phyloP scores from a whole-genome alignment of 2,797 vertebrate genomes.

The Sebastes nivosus region DNA sequence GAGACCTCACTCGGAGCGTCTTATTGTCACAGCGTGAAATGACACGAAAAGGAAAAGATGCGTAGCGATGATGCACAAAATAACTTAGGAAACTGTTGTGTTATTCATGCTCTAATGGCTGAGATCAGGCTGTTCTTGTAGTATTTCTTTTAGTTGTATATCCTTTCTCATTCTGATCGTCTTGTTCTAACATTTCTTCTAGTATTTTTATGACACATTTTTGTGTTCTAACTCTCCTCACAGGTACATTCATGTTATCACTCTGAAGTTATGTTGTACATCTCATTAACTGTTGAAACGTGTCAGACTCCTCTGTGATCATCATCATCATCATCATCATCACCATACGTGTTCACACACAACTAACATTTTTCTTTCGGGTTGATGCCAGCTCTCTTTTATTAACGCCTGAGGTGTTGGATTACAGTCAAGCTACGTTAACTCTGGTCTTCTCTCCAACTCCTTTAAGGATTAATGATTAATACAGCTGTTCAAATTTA shows the following conservation, averaged over 20 bases:
- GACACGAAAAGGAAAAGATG: no score
- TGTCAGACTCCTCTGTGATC: slow-evolving; percentile 3
- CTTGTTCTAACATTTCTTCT: not conserved
- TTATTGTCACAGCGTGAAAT: no score
- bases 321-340: slow-evolving; percentile 4
- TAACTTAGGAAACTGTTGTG: no score
- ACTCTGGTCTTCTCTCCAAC: slow-evolving; percentile 47
- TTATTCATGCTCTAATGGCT: no score
- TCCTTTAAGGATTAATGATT: slow-evolving; percentile 37
- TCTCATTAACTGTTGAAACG: not conserved
- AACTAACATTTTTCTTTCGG: not conserved
- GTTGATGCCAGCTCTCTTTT: slow-evolving; percentile 42
- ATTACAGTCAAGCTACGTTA: slow-evolving; percentile 61
- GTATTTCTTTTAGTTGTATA: no score
- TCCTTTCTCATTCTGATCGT: not conserved
- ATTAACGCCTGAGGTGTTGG: slow-evolving; percentile 36
- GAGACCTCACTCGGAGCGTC: no score
- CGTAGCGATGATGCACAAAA: no score
- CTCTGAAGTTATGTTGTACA: not conserved
- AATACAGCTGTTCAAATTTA: not conserved
- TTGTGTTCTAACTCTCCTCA: not conserved
- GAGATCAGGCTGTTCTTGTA: no score
- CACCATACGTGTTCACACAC: slow-evolving; percentile 10
- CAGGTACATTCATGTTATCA: not conserved
- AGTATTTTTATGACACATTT: not conserved